Base-by-base conservation (phyloP, 1,140 invertebrate species). In the Panulirus ornatus region DNA sequence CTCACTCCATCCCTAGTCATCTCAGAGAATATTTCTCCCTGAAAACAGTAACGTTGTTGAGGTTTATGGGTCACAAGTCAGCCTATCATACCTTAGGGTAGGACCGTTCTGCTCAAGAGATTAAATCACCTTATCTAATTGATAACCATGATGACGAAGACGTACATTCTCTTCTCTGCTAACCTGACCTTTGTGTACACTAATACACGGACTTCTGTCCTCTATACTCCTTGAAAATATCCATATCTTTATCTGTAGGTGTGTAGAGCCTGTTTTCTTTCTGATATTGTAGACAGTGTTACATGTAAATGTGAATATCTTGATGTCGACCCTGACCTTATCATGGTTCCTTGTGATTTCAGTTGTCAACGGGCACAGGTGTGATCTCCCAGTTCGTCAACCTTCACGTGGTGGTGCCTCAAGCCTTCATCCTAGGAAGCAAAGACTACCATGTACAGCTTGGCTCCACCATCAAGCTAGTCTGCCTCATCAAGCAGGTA, bases 401-500 rank as follows among this genome's bases (percentile, higher is more conserved):
- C 93, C 95, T 98, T 71, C 96, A 97, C 94, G 97, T 98, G 91
- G 97, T 97, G 91, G 96, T 97, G 92, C 97, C 97, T 11, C 97
- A 97, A 94, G 97, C 97, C 70, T 97, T 97, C 93, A 98, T 98
- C 93, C 95, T 97, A 93, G 94, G 95, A 73, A 97, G 96, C 88
- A 97, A 96, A 54, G 97, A 98, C 93, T 96, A 97, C 93, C 97
- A 98, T 94, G 97, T 98, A 70, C 97, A 98, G 93, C 96, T 97
- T 93, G 97, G 97, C 91, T 97, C 97, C 94, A 96, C 97, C 92
- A 98, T 98, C 94, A 97, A 96, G 94, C 96, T 98, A 92, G 97
- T 98, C 93, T 98, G 97, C 95, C 97, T 98, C 93, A 97, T 98
- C 94, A 97, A 98, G 94, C 98, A 98, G 96, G 97, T 98, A 94